Evolutionary conservation across 2,888 invertebrate species (phyloP), one percentile per base, ranked within the genome.

Genomic region (Gymnosoma rotundatum): DNA sequence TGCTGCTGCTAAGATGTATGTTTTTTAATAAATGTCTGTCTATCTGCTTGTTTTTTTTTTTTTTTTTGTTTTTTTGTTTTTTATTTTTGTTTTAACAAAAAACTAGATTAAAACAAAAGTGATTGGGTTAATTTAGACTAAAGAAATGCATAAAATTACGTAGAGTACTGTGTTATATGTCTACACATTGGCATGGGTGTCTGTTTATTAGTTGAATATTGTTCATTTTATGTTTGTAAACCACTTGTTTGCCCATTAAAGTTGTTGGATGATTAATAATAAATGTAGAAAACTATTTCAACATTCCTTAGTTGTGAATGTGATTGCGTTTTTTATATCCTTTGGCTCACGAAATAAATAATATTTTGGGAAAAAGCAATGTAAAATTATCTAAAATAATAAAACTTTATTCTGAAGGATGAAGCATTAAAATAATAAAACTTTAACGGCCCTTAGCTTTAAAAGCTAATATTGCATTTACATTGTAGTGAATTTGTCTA

Each of bases 41-140:
- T 14, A 36, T 18, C 58, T 25, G 58, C 20, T 14, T 79, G 60
- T 67, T 36, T 21, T 36, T 32, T 25, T 25, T 25, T n/a, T n/a
- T 67, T 36, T 21, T 36, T 32, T 25, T 25, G 1, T 21, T 36
- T 32, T 25, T 25, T 25, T 48, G 48, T 20, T 50, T 52, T 21
- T 21, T 60, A 32, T 67, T 36, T 21, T 36, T 32, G 1, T 25
- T 25, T 32, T 56, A 3, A n/a, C 52, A 52, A 69, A 61, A 32
- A 75, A 74, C 61, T 61, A 56, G 79, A 67, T 76, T 76, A 83
- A 72, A 48, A 72, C 75, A 48, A 76, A 80, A 83, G 58, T 72
- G 83, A 83, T 78, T 78, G 80, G 69, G 36, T 84, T 84, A 81
- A 81, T 74, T 84, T 73, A 84, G 80, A 60, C 76, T 74, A 74